Base-by-base conservation (phyloP, 2,113 vertebrate species). In the Chlamydotis undulata region DNA sequence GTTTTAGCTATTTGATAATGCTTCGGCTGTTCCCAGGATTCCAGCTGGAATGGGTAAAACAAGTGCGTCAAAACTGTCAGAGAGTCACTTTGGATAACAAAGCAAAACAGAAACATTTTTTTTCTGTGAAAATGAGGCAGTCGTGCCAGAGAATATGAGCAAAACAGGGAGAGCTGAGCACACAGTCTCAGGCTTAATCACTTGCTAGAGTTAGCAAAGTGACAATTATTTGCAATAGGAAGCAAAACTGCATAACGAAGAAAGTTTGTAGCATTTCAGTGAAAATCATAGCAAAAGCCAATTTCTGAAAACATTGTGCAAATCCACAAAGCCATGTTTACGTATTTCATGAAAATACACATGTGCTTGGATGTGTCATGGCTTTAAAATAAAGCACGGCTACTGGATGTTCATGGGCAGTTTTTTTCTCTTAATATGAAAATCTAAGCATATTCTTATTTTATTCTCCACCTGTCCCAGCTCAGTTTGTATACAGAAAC, bases 251-350 rank as follows among this genome's bases (percentile, higher is more conserved):
- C 69, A 39, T 60, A 80, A 87, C 0, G 3, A 95, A 67, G 37
- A 39, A 76, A 87, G 33, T 90, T 93, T 78, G 79, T 78, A 73
- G 92, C 64, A 75, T 92, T 96, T 86, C 85, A 90, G 56, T 81
- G 76, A 86, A 92, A 92, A 94, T 60, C 83, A 93, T 88, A 94
- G 76, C 63, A 84, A 87, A 92, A 92, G 31, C 60, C 76, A 78
- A 60, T 82, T 73, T 78, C 83, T 78, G 53, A 89, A 96, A 41
- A 65, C 6, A 14, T 4, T 60, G 52, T 81, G 39, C 35, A 93
- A 82, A 49, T 31, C 73, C 43, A 24, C n/a, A 71, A 87, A 78
- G 14, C 4, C 5, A 2, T 57, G 71, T 68, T 90, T 83, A 93
- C 78, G 43, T 29, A 56, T 43, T 75, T 92, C 12, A 70, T 61